Base-by-base conservation (phyloP, 2,113 vertebrate species). In the Nettapus auritus region DNA sequence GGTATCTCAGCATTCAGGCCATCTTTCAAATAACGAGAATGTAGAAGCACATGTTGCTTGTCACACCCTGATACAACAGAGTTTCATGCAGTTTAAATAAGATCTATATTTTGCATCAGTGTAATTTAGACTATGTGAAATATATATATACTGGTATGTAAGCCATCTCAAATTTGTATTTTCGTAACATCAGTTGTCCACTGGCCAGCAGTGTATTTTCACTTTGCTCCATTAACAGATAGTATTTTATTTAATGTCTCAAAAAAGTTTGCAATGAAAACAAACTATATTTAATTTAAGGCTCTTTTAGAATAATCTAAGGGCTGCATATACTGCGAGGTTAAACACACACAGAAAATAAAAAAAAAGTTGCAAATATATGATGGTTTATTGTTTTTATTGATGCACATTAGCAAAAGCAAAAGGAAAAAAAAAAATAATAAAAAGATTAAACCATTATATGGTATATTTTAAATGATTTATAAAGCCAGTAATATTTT, bases 61-160 rank as follows among this genome's bases (percentile, higher is more conserved):
- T 36, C 55, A 91, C 67, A 70, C 40, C 57, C 69, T 53, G 40
- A 74, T 29, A 68, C 29, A 48, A 66, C 8, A 86, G 67, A 69
- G 60, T 86, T 89, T 62, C 50, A 67, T 0, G 7, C 42, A 89
- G 53, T 88, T 80, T 89, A 90, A 94, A 85, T 13, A 94, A 46
- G 33, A 78, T 62, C 86, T 86, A 59, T 75, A 86, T 93, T 62
- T 93, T 83, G 40, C 13, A 77, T 4, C 84, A 89, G 77, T 50
- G 50, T 50, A 64, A 88, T 59, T 56, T 63, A 16, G 70, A 83
- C 40, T 93, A 82, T 44, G 42, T 48, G 56, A 83, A 92, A 93
- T 42, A 88, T 87, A 55, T 87, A 55, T 80, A 86, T 9, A 14
- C 50, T 89, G 77, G 42, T 63, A 92, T 69, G 74, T 25, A 79